A percentile compares a stretch with the other conserved stretches of the same genome.
Conservation (phyloP, 2,797 vertebrate genomes). For the Poeciliopsis paucimaculata region DNA sequence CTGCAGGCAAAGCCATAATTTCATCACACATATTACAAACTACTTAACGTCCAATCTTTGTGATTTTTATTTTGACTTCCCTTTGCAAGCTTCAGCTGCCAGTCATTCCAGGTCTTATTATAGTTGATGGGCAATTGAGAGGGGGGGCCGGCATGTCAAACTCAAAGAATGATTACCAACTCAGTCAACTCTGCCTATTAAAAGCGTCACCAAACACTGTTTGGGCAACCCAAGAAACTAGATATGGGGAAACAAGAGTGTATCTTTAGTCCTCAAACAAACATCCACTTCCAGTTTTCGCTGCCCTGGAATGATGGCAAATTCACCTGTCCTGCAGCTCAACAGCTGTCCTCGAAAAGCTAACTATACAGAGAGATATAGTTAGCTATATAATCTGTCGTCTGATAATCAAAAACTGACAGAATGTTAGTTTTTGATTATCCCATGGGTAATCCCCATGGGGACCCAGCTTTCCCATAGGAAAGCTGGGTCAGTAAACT, state of each 20-base stretch:
- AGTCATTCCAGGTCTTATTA: slow-evolving; percentile 81
- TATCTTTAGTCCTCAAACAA: slow-evolving; percentile 76
- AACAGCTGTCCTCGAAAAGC: slow-evolving; percentile 19
- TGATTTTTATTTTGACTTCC: slow-evolving; percentile 72
- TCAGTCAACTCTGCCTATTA: slow-evolving; percentile 77
- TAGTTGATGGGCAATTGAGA: slow-evolving; percentile 73
- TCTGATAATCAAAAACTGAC: slow-evolving; percentile 41
- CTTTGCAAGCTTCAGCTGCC: slow-evolving; percentile 70
- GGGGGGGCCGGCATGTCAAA: slow-evolving; percentile 62
- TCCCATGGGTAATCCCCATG: no score
- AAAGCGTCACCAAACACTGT: slow-evolving; percentile 74
- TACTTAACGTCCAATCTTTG: slow-evolving; percentile 39
- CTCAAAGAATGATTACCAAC: slow-evolving; percentile 82
- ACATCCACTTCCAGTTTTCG: slow-evolving; percentile 56
- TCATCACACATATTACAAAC: slow-evolving; percentile 21
- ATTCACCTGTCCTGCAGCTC: slow-evolving; percentile 74
- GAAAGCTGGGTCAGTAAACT: slow-evolving; percentile 1
- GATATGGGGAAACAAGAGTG: slow-evolving; percentile 71
- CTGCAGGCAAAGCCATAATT: neutral
- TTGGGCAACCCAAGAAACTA: slow-evolving; percentile 77
- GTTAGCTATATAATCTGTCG: neutral
- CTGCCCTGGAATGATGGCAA: slow-evolving; percentile 67
- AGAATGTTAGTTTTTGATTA: no score
- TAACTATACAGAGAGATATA: slow-evolving; percentile 16
- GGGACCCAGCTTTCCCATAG: no score